Base-by-base conservation (phyloP, 2,888 invertebrate genomes). In the Heliconius ethilla region DNA sequence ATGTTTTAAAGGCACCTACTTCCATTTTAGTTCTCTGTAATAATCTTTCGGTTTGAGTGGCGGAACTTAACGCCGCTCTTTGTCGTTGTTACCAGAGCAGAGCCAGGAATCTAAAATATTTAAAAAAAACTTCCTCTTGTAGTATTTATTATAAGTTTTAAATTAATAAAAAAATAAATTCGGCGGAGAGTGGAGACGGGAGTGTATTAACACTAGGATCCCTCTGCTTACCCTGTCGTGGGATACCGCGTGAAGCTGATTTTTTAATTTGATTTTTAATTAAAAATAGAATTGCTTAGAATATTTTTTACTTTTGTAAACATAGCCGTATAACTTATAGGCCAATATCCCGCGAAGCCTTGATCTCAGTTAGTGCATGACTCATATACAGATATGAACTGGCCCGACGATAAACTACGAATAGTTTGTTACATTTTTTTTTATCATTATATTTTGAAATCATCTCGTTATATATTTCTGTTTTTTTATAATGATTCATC, bases 311-410 rank as follows among this genome's bases (percentile, higher is more conserved):
- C 27, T 63, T 18, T 74, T 74, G 40, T 74, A 63, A 18, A n/a
- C 37, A 76, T 37, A 72, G 69, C 76, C 72, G 62, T 79, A 73
- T 74, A 69, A 73, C 22, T 73, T 86, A 85, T 88, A 90, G 90
- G 90, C 87, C 89, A 88, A 87, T 88, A 87, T 85, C 89, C 89
- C 85, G 86, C 45, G 83, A 85, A 88, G 83, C 89, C 89, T 90
- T 89, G 89, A 89, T 89, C 87, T 89, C 84, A 79, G 83, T 80
- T 70, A 37, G 75, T 51, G 75, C 22, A 77, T 82, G 82, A 82
- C 65, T 82, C 82, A 83, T 79, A 79, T 78, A 75, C 81, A 82
- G 45, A 81, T 78, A 62, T 75, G 72, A 67, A 75, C 59, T 65
- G 78, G 65, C 55, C 70, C 37, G 37, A 70, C 62, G 62, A 77